These are phyloP conservation scores for Adoxophyes honmai DNA, from an alignment of 1,140 invertebrate genomes.

Conservation along the genomic window DNA sequence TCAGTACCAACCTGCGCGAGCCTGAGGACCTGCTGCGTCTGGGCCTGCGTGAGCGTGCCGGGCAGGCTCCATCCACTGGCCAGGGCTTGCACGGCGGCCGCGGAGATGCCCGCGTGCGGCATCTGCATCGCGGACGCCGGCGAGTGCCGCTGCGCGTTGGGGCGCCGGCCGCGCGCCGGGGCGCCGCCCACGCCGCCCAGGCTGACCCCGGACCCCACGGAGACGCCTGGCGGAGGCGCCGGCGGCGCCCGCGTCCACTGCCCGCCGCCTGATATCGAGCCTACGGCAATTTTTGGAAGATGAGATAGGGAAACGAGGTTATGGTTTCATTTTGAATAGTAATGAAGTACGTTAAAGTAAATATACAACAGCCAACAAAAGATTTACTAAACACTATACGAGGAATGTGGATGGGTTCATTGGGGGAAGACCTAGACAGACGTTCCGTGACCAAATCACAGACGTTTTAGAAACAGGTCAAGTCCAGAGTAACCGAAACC, in stretches of 20 bases:
- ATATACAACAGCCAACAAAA: too few relatives aligned
- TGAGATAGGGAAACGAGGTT: too few relatives aligned
- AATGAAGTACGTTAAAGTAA: too few relatives aligned
- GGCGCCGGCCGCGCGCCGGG: constrained; percentile 41
- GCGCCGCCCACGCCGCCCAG: constrained; percentile 27
- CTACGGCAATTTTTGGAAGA: constrained; percentile 22
- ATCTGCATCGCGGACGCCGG: constrained; percentile 57
- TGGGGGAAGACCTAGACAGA: too few relatives aligned
- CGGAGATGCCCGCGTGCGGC: constrained; percentile 54
- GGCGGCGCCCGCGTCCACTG: constrained; percentile 73
- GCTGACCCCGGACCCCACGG: constrained; percentile 32
- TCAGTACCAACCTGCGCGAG: constrained; percentile 55
- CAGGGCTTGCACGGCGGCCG: constrained; percentile 65
- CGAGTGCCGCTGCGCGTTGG: constrained; percentile 42
- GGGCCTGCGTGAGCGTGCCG: constrained; percentile 55
- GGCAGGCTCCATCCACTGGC: constrained; percentile 65
- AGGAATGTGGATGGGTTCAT: too few relatives aligned
- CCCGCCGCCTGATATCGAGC: constrained; percentile 55
- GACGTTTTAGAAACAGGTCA: too few relatives aligned
- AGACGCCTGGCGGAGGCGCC: constrained; percentile 58
- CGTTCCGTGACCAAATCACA: too few relatives aligned
- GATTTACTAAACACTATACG: too few relatives aligned
- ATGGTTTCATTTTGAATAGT: too few relatives aligned
- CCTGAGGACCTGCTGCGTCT: constrained; percentile 69
- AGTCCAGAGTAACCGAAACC: too few relatives aligned